phyloP scores from a whole-genome alignment of 2,888 invertebrate genomes.

The Alentia gelatinosa region DNA sequence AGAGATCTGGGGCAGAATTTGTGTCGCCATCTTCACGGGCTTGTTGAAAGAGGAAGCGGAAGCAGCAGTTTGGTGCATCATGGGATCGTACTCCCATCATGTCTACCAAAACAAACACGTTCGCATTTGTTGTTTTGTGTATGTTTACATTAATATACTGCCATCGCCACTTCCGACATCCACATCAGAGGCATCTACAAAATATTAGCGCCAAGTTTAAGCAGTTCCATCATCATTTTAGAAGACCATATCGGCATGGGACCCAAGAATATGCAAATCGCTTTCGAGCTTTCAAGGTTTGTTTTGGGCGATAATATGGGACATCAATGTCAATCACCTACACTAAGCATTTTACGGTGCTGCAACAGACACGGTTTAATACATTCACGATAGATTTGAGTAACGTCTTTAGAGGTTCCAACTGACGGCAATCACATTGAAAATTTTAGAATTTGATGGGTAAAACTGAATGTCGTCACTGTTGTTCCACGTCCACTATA shows the following conservation, averaged over 20 bases:
- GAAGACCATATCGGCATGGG: constrained; percentile 83
- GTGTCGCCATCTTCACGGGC: constrained; percentile 62
- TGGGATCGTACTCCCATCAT: constrained; percentile 55
- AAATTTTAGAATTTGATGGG: too few relatives aligned
- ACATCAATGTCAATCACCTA: too few relatives aligned
- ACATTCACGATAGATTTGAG: too few relatives aligned
- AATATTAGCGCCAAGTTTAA: constrained; percentile 79
- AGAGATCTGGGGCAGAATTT: constrained; percentile 55
- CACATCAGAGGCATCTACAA: not conserved
- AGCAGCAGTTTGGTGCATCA: constrained; percentile 22
- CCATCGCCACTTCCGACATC: not conserved
- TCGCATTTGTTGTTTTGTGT: constrained; percentile 66
- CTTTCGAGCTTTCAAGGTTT: constrained; percentile 83
- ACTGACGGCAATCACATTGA: too few relatives aligned
- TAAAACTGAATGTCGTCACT: too few relatives aligned
- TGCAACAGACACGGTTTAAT: too few relatives aligned
- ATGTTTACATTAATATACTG: not conserved
- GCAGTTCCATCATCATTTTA: constrained; percentile 83
- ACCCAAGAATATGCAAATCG: constrained; percentile 82
- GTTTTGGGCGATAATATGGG: constrained; percentile 60
- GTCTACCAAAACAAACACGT: constrained; percentile 80
- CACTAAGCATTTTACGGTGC: too few relatives aligned
- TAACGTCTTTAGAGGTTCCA: too few relatives aligned
- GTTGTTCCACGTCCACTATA: too few relatives aligned
- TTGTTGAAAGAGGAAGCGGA: constrained; percentile 71